phyloP scores from a whole-genome alignment of 2,888 invertebrate species.

The Odontomyia ornata region DNA sequence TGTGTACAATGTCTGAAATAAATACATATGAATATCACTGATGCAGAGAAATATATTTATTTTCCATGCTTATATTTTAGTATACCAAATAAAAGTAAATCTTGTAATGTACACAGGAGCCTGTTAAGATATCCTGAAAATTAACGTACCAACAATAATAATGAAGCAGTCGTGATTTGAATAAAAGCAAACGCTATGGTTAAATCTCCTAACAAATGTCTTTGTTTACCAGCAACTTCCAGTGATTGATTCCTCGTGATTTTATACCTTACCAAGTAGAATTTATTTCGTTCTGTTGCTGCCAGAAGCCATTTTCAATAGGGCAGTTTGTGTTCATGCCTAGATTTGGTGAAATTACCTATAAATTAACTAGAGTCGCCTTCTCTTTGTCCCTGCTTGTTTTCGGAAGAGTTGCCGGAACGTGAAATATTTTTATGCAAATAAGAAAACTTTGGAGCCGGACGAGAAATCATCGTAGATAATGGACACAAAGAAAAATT shows the following conservation, averaged over 20 bases:
- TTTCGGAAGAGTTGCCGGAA: background rate
- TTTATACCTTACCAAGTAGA: slow-evolving; percentile 44
- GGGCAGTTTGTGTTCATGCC: slow-evolving; percentile 48
- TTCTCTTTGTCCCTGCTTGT: background rate
- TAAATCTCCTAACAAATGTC: slow-evolving; percentile 49
- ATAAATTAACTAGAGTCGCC: slow-evolving; percentile 46
- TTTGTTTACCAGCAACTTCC: slow-evolving; percentile 49
- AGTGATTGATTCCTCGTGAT: slow-evolving; percentile 49
- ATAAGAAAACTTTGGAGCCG: too few relatives aligned
- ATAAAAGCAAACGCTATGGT: slow-evolving; percentile 42
- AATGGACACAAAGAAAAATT: too few relatives aligned
- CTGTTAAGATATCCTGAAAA: background rate
- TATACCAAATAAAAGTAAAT: too few relatives aligned
- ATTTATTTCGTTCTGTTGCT: slow-evolving; percentile 45
- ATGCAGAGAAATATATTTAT: too few relatives aligned
- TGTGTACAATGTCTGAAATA: too few relatives aligned
- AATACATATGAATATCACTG: too few relatives aligned
- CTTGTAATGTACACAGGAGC: too few relatives aligned
- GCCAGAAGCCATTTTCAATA: slow-evolving; percentile 16
- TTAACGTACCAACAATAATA: background rate
- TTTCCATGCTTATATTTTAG: too few relatives aligned
- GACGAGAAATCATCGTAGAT: too few relatives aligned
- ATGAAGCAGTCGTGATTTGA: background rate
- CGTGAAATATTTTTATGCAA: too few relatives aligned
- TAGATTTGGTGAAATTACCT: slow-evolving; percentile 49